Evolutionary conservation across 2,888 invertebrate genomes (phyloP).

Genomic region (Acleris sparsana): DNA sequence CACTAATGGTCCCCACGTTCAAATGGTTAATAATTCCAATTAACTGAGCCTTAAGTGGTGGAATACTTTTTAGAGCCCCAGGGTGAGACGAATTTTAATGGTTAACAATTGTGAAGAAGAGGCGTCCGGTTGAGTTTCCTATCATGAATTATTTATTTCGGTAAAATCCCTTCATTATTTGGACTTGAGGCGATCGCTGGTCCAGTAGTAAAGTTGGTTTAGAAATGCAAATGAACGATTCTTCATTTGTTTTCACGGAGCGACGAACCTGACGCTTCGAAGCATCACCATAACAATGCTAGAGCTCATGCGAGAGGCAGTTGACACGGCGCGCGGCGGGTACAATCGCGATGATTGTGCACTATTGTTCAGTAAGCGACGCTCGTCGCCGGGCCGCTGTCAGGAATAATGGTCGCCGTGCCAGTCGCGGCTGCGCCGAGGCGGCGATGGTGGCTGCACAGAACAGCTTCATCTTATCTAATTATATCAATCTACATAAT

Average conservation of each 20-base stretch:
- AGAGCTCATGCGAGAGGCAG: conserved; percentile 69
- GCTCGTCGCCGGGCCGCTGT: conserved; percentile 47
- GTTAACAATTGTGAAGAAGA: conserved; percentile 53
- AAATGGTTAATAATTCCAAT: conserved; percentile 76
- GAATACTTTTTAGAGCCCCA: conserved; percentile 54
- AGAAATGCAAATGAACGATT: conserved; percentile 65
- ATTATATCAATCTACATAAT: too few species aligned
- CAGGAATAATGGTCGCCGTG: conserved; percentile 59
- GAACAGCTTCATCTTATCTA: conserved; percentile 45
- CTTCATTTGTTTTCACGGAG: conserved; percentile 69
- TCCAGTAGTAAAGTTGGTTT: conserved; percentile 49
- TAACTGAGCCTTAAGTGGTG: conserved; percentile 67
- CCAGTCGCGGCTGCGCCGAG: conserved; percentile 48
- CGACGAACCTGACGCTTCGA: conserved; percentile 63
- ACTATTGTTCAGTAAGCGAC: conserved; percentile 67
- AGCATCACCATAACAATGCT: conserved; percentile 78
- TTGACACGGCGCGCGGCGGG: conserved; percentile 68
- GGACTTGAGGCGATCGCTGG: conserved; percentile 45
- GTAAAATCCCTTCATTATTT: conserved; percentile 53
- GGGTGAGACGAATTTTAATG: conserved; percentile 72
- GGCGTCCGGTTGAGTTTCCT: conserved; percentile 51
- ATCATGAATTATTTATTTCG: conserved; percentile 72
- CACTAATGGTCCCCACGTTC: conserved; percentile 68
- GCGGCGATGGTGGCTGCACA: conserved; percentile 56
- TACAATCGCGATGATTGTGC: conserved; percentile 72